phyloP scores from a whole-genome alignment of 2,113 vertebrate genomes.

The Aphyosemion australe region DNA sequence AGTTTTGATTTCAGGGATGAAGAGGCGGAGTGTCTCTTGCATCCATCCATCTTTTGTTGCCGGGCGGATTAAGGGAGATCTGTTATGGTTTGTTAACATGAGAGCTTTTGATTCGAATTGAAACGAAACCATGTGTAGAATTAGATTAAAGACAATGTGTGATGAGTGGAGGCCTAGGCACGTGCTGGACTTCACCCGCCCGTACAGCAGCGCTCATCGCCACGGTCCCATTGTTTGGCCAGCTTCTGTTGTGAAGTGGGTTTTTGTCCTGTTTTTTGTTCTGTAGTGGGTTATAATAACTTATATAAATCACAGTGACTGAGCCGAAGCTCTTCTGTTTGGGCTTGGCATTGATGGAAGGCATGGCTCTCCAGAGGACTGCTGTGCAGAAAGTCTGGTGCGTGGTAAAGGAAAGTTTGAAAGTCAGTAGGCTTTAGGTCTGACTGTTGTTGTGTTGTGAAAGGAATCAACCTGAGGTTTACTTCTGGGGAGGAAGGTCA shows the following conservation, averaged over 20 bases:
- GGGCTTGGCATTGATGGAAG: conserved; percentile 77
- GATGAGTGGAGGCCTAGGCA: conserved; percentile 69
- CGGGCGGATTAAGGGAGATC: conserved; percentile 79
- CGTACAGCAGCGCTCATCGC: conserved; percentile 45
- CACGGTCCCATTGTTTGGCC: conserved; percentile 67
- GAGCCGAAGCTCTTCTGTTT: conserved; percentile 62
- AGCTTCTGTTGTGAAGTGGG: conserved; percentile 67
- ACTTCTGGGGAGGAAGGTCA: conserved; percentile 69
- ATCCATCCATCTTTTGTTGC: conserved; percentile 80
- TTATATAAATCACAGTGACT: conserved; percentile 80
- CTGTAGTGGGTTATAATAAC: conserved; percentile 79
- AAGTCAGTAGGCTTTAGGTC: conserved; percentile 67
- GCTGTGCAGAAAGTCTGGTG: conserved; percentile 62
- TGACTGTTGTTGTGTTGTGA: conserved; percentile 68
- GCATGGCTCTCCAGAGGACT: conserved; percentile 60
- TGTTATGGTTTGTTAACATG: conserved; percentile 83
- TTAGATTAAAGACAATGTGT: conserved; percentile 82
- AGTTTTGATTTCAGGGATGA: conserved; percentile 75
- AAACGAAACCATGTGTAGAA: conserved; percentile 82
- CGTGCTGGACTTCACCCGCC: conserved; percentile 69
- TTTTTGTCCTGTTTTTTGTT: conserved; percentile 74
- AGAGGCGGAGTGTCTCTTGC: conserved; percentile 75
- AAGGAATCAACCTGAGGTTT: conserved; percentile 67
- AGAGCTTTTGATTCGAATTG: conserved; percentile 81
- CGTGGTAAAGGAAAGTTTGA: conserved; percentile 68